A percentile compares a stretch with the other conserved stretches of the same genome.
Evolutionary conservation across 2,888 invertebrate species (phyloP).

Genomic region (Chrysolina americana): DNA sequence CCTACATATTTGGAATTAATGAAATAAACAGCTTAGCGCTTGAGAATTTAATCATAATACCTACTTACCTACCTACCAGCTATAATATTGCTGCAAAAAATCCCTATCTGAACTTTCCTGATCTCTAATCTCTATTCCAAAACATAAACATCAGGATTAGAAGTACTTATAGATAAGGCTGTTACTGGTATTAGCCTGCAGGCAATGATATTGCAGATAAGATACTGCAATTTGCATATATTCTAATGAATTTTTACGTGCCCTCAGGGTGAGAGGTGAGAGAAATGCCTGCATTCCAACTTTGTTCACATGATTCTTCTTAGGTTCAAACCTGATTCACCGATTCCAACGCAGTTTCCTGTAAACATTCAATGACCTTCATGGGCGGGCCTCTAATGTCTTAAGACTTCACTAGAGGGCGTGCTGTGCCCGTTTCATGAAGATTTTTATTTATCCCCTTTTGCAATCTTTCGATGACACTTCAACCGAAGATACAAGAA

Average conservation of each 20-base stretch:
- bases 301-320: background rate
- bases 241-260: background rate
- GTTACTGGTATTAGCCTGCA: background rate
- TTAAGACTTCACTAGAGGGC: background rate
- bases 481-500: too few species aligned
- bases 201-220: background rate
- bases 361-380: background rate
- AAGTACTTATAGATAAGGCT: constrained; percentile 1
- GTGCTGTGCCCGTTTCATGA: too few species aligned
- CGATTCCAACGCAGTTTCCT: background rate
- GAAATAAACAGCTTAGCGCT: background rate
- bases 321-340: background rate
- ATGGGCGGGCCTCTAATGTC: background rate
- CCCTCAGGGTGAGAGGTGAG: background rate
- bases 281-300: background rate
- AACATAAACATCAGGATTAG: constrained; percentile 8
- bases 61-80: background rate
- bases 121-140: constrained; percentile 1
- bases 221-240: constrained; percentile 11
- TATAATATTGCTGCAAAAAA: background rate
- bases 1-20: background rate
- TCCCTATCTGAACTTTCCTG: background rate
- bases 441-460: too few species aligned
- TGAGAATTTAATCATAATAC: background rate
- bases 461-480: too few species aligned